Evolutionary conservation across 2,113 vertebrate genomes (phyloP), one percentile per base, ranked within the genome.

Genomic region (Callionymus lyra): DNA sequence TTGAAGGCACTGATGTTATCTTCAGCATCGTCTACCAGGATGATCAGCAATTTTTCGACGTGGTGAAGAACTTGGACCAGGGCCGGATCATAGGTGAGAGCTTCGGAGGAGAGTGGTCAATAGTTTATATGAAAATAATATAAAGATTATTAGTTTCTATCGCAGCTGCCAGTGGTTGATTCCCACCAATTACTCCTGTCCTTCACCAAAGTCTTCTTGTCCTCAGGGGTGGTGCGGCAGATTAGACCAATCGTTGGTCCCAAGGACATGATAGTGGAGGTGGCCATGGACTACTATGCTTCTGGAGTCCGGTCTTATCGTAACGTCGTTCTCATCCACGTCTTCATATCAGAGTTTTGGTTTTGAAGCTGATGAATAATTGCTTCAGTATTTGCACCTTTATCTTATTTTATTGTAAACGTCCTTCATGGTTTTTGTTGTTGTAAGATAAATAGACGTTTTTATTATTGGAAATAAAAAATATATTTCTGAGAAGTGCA

Each of bases 301-400:
- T 82, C 84, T 0, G 88, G 87, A 1, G 65, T 84, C 33, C 67
- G 91, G 38, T 86, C 86, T 2, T 86, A 94, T 55, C 80, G 85
- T 2, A 91, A 91, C 2, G 47, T 90, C 0, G 84, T 91, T 69
- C 62, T 87, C 0, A 80, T 94, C 2, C 80, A 88, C 65, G 68
- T 92, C 74, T 89, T 91, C 8, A 79, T 91, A 46, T 92, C 89
- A 0, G 84, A 92, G 71, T 91, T 86, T 57, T 92, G 87, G 87
- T 92, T 92, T 80, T 94, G 79, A 92, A n/a, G 9, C 13, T 33
- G 2, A 33, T 16, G 16, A 32, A 35, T 37, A 3, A 16, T 6
- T 10, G 37, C 16, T 31, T n/a, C n/a, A n/a, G n/a, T 35, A 35
- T 36, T 27, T 32, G 21, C 8, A 8, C 21, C 21, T 27, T 38